Evolutionary conservation across 2,113 vertebrate species (phyloP).

Genomic region (Entomyzon cyanotis): DNA sequence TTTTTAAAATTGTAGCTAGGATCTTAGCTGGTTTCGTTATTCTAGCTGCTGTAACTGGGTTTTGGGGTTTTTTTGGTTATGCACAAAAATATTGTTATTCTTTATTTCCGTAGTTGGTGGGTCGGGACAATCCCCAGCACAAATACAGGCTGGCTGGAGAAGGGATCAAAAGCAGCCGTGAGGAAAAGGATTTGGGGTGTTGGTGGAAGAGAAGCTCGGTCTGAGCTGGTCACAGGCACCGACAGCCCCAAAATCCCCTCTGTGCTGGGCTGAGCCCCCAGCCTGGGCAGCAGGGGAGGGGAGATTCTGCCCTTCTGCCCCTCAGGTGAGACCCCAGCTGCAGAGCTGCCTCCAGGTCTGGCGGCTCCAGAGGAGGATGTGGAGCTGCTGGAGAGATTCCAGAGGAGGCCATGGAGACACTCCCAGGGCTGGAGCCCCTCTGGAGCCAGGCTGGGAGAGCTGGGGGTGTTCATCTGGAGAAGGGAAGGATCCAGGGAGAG

Average conservation of each 20-base stretch:
- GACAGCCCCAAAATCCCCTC: background rate
- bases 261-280: background rate
- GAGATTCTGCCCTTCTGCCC: background rate
- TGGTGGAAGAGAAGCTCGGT: background rate
- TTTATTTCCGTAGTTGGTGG: background rate
- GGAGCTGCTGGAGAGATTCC: background rate
- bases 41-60: background rate
- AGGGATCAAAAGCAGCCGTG: background rate
- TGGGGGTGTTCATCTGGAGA: background rate
- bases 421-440: no score
- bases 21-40: accelerated
- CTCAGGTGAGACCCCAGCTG: background rate
- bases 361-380: no score
- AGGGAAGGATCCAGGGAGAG: no score
- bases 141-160: background rate
- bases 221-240: no score
- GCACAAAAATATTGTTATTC: no score
- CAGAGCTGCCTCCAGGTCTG: background rate
- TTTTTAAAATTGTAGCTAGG: background rate
- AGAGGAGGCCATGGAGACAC: no score
- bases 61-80: background rate
- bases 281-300: background rate
- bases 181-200: background rate
- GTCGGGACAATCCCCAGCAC: background rate
- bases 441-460: background rate